Evolutionary conservation across 2,888 invertebrate genomes (phyloP), one percentile per base, ranked within the genome.

Genomic region (Tinea semifulvella): DNA sequence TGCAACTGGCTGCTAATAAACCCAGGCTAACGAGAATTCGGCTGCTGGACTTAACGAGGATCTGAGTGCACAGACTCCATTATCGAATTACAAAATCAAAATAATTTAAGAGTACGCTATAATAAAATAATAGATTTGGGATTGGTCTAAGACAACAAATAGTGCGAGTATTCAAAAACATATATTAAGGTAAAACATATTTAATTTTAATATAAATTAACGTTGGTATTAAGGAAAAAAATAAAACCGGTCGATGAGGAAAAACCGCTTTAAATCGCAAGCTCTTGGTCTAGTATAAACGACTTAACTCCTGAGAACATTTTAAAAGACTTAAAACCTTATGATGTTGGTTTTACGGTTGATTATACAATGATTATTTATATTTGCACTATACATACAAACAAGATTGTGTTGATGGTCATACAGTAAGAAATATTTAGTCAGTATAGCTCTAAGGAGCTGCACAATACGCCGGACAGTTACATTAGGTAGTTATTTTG

Each of bases 241-340:
- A n/a, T n/a, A 46, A 53, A 60, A 59, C 58, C 55, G 55, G 56
- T 53, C 54, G 38, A 22, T 43, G 46, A 48, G 58, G 58, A 53
- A 61, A 62, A 61, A 56, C 60, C 62, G 51, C 53, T 14, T 36
- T 39, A 20, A n/a, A 39, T 6, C 4, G 27, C 27, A 10, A 27
- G 27, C 27, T 27, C 35, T 35, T 35, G 35, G 10, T 16, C 35
- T 35, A 13, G 11, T 14, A 7, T 7, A 35, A 35, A 8, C 13
- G 14, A 35, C 35, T 11, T 16, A 35, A 14, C 16, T 16, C n/a
- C n/a, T n/a, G 13, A 5, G 3, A 4, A 14, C 13, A 35, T 14
- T 35, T 3, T 14, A 35, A 35, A 4, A 4, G 3, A 35, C 8
- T 6, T 35, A 14, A 10, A 11, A 14, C 13, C 10, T 16, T 35